Evolutionary conservation across 2,797 vertebrate species (phyloP).

Genomic region (Pangasius djambal): DNA sequence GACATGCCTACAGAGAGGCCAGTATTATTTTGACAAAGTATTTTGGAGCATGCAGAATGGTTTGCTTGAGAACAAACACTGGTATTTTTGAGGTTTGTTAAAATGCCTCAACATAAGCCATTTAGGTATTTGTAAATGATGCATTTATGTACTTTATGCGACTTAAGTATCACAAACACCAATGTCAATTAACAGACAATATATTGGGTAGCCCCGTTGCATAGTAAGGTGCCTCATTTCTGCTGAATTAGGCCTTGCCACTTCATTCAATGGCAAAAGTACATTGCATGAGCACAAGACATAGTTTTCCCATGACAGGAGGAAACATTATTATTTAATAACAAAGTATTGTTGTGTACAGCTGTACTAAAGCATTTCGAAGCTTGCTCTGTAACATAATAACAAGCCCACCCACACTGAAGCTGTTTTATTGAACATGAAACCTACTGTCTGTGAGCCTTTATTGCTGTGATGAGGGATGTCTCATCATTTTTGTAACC

Average conservation of each 20-base stretch:
- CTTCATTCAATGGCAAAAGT: neutral
- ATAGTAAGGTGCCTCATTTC: neutral
- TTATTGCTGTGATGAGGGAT: constrained; percentile 56
- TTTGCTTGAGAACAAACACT: neutral
- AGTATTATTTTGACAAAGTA: neutral
- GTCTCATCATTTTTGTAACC: constrained; percentile 47
- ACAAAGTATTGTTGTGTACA: neutral
- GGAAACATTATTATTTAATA: no score
- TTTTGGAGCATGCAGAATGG: neutral
- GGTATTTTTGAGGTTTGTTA: neutral
- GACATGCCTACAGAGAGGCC: neutral
- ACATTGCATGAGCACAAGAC: neutral
- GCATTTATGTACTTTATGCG: neutral
- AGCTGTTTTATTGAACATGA: constrained; percentile 29
- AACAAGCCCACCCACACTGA: neutral
- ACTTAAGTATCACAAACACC: neutral
- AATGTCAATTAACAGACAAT: neutral
- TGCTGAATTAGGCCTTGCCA: neutral
- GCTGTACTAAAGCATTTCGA: neutral
- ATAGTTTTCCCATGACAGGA: constrained; percentile 63
- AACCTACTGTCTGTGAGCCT: constrained; percentile 65
- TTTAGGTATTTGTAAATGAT: neutral
- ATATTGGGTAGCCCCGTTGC: neutral
- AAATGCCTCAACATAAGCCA: neutral
- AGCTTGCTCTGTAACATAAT: neutral